phyloP scores from a whole-genome alignment of 2,888 invertebrate genomes.

The Microdon myrmicae region DNA sequence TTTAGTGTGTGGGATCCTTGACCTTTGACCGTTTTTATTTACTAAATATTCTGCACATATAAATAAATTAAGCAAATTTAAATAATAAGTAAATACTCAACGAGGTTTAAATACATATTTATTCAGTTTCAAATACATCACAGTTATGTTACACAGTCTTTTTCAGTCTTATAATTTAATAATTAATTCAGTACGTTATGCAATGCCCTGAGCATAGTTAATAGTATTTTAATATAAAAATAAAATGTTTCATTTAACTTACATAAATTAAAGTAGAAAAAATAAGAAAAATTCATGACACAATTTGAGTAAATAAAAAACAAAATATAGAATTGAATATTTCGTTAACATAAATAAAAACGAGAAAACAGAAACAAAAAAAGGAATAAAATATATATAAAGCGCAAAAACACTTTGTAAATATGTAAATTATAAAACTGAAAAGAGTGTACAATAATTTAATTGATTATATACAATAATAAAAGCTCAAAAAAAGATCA shows the following conservation, averaged over 20 bases:
- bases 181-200: conserved; percentile 6
- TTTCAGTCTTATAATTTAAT: conserved; percentile 46
- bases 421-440: conserved; percentile 38
- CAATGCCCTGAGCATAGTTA: conserved; percentile 25
- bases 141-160: conserved; percentile 32
- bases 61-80: neutral
- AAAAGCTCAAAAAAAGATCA: conserved; percentile 30
- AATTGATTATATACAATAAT: conserved; percentile 25
- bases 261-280: neutral
- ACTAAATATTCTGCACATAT: neutral
- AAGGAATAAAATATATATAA: conserved; percentile 6
- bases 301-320: neutral
- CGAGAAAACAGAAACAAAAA: conserved; percentile 1
- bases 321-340: neutral
- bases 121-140: conserved; percentile 28
- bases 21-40: neutral
- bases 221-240: neutral
- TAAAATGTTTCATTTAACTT: too few relatives aligned
- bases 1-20: too few relatives aligned
- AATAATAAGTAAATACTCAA: conserved; percentile 16
- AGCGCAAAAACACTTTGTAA: conserved; percentile 5
- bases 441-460: conserved; percentile 23
- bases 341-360: conserved; percentile 4
- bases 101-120: conserved; percentile 16
- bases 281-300: conserved; percentile 5